Evolutionary conservation across 1,140 invertebrate genomes (phyloP), one percentile per base, ranked within the genome.

Genomic region (Eriosoma lanigerum): DNA sequence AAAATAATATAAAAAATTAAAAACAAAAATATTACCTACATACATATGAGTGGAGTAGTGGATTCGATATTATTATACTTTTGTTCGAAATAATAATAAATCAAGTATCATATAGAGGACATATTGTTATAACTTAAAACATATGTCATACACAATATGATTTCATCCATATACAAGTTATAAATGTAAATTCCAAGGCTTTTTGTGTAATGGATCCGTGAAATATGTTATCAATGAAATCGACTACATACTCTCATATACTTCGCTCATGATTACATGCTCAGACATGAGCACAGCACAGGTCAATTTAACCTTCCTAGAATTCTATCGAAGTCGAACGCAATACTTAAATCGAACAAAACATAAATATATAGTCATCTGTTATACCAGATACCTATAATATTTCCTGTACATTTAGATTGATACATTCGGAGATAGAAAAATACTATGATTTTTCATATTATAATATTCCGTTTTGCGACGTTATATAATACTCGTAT

Each of bases 221-320:
- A 58, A 76, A 56, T 76, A 76, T 38, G 50, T 48, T 68, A 68
- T 68, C 64, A 24, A 44, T 24, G 32, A 29, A 56, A 72, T 72
- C 26, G 68, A 29, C 46, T 52, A 29, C 17, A 26, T 26, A 29
- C 24, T 15, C 68, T 9, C 68, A n/a, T 75, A 46, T 15, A 44
- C 50, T 32, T 38, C 12, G 9, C 29, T 76, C 72, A 58, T 29
- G 50, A 58, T 76, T 56, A 75, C 52, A 44, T 29, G 50, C 72
- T 54, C 52, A 19, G 72, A 24, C 56, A n/a, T 56, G 15, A 10
- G 29, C 29, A 64, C 32, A 38, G 17, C 15, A 68, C 19, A 9
- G 1, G 52, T 21, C 13, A 54, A 73, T 54, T 54, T 73, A 54
- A 73, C 46, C 70, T 73, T 54, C 50, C 13, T 8, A 48, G 8